Evolutionary conservation across 2,113 vertebrate genomes (phyloP), one percentile per base, ranked within the genome.

Genomic region (Amphiprion percula): DNA sequence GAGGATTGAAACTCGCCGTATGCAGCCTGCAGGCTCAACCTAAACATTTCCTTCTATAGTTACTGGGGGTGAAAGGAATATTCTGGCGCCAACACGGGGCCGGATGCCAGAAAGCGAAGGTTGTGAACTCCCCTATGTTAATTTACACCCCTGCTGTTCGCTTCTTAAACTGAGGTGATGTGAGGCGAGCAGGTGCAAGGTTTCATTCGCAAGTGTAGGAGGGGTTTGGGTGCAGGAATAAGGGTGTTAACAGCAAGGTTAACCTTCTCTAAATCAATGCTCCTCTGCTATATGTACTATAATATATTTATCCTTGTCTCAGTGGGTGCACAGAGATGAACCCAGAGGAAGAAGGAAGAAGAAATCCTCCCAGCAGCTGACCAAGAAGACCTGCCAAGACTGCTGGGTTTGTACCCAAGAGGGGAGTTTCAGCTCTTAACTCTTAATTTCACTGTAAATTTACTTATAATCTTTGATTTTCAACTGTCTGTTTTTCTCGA

Each of bases 241-340:
- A 55, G 70, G 30, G 75, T 81, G 78, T 82, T 87, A 84, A 84
- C 61, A 78, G 65, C 74, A 84, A 79, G 75, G 75, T 60, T 72
- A 79, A 84, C 56, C 79, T 68, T 72, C 68, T 72, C 52, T 68
- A 62, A 72, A 67, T 87, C 74, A 72, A 65, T 82, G 62, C 52
- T 62, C 39, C 39, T 54, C 76, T 68, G 24, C 68, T 68, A 23
- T 2, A 37, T 37, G 33, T 37, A 9, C 33, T 37, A 37, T 49
- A 49, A 77, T 64, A 77, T 66, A 78, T 61, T 65, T 65, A 71
- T 68, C 58, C 54, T 69, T 56, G 74, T 78, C 77, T 56, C 61
- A 39, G 64, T 62, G 11, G 77, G 24, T 61, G 60, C 49, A 10
- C 41, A 69, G 52, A 54, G 53, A 62, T 71, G 26, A 77, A 52